These are phyloP conservation scores for Zhuqinia jingwanae DNA, from an alignment of 2,888 invertebrate species.

Conservation along the genomic window DNA sequence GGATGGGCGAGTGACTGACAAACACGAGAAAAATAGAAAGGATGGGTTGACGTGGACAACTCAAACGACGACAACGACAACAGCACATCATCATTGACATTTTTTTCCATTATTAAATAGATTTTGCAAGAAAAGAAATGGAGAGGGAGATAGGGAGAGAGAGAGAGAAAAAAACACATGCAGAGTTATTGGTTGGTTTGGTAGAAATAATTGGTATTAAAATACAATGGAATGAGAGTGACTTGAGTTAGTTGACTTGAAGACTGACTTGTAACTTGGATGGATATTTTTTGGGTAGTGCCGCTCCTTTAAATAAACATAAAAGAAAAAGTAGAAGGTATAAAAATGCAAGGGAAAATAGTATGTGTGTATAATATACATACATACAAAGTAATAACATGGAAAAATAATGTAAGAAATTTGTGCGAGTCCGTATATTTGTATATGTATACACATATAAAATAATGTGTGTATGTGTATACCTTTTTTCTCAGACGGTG, in stretches of 20 bases:
- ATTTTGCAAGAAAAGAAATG: too few relatives aligned
- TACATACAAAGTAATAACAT: neutral
- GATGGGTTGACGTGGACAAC: too few relatives aligned
- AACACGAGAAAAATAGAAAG: neutral
- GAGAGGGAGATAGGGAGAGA: too few relatives aligned
- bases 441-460: too few relatives aligned
- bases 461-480: too few relatives aligned
- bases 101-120: too few relatives aligned
- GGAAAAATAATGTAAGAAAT: too few relatives aligned
- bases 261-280: neutral
- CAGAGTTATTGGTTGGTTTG: too few relatives aligned
- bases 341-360: neutral
- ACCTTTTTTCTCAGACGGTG: too few relatives aligned
- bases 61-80: slow-evolving; percentile 49
- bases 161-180: neutral
- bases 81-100: slow-evolving; percentile 51
- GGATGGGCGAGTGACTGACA: too few relatives aligned
- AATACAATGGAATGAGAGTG: neutral
- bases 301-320: slow-evolving; percentile 26
- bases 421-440: too few relatives aligned
- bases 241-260: neutral
- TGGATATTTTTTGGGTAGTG: slow-evolving; percentile 28
- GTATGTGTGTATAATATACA: too few relatives aligned
- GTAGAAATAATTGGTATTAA: neutral
- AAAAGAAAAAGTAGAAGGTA: neutral